Conservation (phyloP, 2,888 invertebrate genomes). For the Drymonia ruficornis region DNA sequence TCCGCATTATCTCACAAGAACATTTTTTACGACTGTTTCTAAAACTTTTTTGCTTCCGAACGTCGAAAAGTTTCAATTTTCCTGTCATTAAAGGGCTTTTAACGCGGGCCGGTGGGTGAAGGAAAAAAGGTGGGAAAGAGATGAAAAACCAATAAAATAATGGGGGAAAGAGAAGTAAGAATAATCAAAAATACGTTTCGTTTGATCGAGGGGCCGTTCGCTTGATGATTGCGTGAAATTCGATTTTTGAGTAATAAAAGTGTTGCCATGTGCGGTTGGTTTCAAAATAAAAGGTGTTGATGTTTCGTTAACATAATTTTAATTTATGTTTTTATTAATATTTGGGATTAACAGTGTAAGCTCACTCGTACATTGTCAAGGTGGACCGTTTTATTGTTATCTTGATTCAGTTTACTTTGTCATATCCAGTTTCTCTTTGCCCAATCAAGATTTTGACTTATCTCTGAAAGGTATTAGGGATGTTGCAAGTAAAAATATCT, state of each 20-base stretch:
- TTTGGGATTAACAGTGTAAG: neutral
- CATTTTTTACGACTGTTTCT: conserved; percentile 66
- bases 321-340: neutral
- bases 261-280: neutral
- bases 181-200: conserved; percentile 71
- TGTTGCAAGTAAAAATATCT: no score
- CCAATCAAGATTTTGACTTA: no score
- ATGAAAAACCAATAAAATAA: conserved; percentile 35
- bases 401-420: no score
- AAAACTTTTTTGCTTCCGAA: conserved; percentile 59
- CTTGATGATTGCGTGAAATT: conserved; percentile 18
- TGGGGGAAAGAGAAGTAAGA: conserved; percentile 42
- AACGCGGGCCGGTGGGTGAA: conserved; percentile 48
- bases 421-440: no score
- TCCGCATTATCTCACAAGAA: conserved; percentile 59
- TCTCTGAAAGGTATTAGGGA: no score
- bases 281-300: neutral
- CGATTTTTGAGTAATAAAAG: conserved; percentile 14
- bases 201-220: conserved; percentile 48
- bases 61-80: conserved; percentile 75
- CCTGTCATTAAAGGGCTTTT: conserved; percentile 78
- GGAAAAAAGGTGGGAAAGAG: conserved; percentile 46
- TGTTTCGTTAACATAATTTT: no score
- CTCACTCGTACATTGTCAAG: no score
- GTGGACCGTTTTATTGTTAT: no score